phyloP scores from a whole-genome alignment of 2,888 invertebrate species.

The Himalopsyche tibetana region DNA sequence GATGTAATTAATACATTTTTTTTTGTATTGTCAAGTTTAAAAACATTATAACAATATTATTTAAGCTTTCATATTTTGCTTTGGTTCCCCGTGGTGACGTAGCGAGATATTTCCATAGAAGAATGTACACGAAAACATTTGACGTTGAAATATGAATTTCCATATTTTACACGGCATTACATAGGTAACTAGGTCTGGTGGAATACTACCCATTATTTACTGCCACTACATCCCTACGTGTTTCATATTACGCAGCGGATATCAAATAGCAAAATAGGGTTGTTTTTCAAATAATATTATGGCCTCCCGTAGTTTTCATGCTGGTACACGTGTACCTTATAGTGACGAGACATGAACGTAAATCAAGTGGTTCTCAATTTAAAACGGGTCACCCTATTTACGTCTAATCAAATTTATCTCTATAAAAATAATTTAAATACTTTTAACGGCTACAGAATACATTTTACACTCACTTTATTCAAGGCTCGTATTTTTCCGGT shows the following conservation, averaged over 20 bases:
- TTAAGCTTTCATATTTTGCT: background rate
- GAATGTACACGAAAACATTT: background rate
- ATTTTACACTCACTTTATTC: no score
- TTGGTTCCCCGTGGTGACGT: background rate
- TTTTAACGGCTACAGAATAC: no score
- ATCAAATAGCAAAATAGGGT: conserved; percentile 13
- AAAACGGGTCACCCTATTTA: no score
- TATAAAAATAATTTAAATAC: no score
- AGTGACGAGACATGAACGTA: conserved; percentile 4
- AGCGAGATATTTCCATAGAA: background rate
- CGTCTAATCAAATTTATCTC: no score
- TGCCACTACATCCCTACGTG: conserved; percentile 33
- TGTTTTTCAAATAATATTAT: conserved; percentile 34
- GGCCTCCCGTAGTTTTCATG: conserved; percentile 4
- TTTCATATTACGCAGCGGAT: conserved; percentile 14
- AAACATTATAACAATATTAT: no score
- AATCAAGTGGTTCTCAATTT: background rate
- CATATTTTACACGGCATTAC: conserved; percentile 9
- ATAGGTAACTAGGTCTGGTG: background rate
- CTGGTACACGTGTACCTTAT: background rate
- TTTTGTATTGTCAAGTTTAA: no score
- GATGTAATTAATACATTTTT: no score
- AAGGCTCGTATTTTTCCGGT: no score
- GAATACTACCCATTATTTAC: conserved; percentile 24
- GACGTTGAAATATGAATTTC: conserved; percentile 24